A percentile compares a stretch with the other conserved stretches of the same genome.
These are phyloP conservation scores for Encarsia formosa DNA, from an alignment of 2,888 invertebrate species.

Conservation along the genomic window DNA sequence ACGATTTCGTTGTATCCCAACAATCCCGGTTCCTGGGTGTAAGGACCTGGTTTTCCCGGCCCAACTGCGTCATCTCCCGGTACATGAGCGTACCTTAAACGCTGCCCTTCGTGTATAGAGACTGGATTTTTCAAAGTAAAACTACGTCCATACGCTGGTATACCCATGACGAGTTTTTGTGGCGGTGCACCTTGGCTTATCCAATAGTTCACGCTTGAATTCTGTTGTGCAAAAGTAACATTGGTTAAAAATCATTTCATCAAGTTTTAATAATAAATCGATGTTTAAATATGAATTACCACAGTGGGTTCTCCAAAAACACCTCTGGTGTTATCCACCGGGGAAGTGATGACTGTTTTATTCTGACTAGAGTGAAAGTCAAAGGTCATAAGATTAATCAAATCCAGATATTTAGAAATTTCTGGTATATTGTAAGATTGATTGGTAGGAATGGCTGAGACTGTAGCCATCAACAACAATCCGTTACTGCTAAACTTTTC, in stretches of 20 bases:
- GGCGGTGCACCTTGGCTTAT: slow-evolving; percentile 56
- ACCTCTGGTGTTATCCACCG: slow-evolving; percentile 56
- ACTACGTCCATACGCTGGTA: slow-evolving; percentile 68
- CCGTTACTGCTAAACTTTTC: slow-evolving; percentile 56
- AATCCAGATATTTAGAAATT: slow-evolving; percentile 61
- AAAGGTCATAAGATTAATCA: slow-evolving; percentile 71
- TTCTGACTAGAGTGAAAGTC: slow-evolving; percentile 68
- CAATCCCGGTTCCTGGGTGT: slow-evolving; percentile 60
- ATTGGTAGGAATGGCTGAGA: slow-evolving; percentile 55
- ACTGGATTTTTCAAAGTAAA: slow-evolving; percentile 57
- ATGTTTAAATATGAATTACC: slow-evolving; percentile 1
- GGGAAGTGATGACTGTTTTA: slow-evolving; percentile 63
- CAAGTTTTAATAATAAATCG: too few species aligned
- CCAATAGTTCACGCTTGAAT: slow-evolving; percentile 55
- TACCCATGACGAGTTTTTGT: slow-evolving; percentile 65
- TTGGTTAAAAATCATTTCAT: too few species aligned
- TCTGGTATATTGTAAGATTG: slow-evolving; percentile 60
- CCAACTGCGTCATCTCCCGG: slow-evolving; percentile 49
- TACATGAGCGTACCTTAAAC: slow-evolving; percentile 52
- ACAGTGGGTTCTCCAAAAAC: slow-evolving; percentile 42
- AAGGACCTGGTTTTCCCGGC: slow-evolving; percentile 59
- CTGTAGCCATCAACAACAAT: slow-evolving; percentile 43
- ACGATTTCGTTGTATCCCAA: slow-evolving; percentile 67
- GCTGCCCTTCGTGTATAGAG: slow-evolving; percentile 53
- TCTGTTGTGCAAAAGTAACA: slow-evolving; percentile 49